Conservation (phyloP, 2,797 vertebrate genomes). For the Hylomyscus alleni region DNA sequence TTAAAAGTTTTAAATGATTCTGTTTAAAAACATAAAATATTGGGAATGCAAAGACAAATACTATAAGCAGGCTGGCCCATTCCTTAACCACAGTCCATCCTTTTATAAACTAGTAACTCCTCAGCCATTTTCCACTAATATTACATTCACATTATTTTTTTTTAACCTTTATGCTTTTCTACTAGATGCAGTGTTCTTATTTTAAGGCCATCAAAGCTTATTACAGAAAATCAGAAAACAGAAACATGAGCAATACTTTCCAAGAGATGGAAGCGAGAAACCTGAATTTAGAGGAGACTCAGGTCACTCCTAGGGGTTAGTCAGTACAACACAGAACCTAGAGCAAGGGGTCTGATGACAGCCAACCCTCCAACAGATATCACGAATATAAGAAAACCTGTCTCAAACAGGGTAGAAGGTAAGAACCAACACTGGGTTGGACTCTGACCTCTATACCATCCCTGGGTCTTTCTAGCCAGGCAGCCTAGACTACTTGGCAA, state of each 20-base stretch:
- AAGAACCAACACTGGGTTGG: not conserved
- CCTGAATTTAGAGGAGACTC: not conserved
- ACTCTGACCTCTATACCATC: not conserved
- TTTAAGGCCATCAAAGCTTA: conserved; percentile 64
- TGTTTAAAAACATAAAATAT: conserved; percentile 53
- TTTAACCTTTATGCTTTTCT: conserved; percentile 19
- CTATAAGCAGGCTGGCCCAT: not conserved
- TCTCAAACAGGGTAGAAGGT: not conserved
- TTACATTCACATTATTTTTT: conserved; percentile 45
- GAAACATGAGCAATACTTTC: not conserved
- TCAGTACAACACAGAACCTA: not conserved
- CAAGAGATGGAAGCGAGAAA: not conserved
- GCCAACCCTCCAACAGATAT: not conserved
- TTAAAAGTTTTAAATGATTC: conserved; percentile 55
- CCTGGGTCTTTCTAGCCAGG: not conserved
- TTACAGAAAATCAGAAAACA: conserved; percentile 46
- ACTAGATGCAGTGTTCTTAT: not conserved
- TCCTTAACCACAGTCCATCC: not conserved
- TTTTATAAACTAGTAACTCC: conserved; percentile 39
- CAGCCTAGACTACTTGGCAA: not conserved
- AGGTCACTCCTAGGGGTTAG: not conserved
- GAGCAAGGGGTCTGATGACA: not conserved
- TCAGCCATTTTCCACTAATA: conserved; percentile 32
- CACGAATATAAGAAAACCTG: not conserved
- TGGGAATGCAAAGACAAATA: conserved; percentile 4